A percentile compares a stretch with the other conserved stretches of the same genome.
These are phyloP conservation scores for Cryptophagus acutangulus DNA, from an alignment of 2,888 invertebrate genomes.

Conservation along the genomic window DNA sequence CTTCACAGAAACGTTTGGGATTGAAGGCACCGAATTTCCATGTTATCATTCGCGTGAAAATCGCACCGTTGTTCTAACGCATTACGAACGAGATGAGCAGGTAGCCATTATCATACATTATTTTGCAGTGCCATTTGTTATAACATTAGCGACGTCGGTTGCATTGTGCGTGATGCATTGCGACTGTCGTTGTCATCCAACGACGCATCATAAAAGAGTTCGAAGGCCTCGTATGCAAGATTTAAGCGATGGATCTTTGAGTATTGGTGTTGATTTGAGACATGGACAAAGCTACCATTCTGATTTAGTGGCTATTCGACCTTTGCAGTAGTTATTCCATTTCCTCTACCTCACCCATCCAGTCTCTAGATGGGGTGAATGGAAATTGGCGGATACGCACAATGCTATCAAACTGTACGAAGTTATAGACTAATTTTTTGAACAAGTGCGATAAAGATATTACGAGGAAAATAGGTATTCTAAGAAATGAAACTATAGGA, in stretches of 20 bases:
- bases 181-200: conserved; percentile 72
- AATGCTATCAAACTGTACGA: no score
- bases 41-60: conserved; percentile 74
- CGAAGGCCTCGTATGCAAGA: conserved; percentile 61
- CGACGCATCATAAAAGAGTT: conserved; percentile 58
- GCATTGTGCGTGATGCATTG: conserved; percentile 83
- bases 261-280: conserved; percentile 63
- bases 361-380: no score
- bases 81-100: conserved; percentile 78
- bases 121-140: conserved; percentile 77
- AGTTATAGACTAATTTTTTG: no score
- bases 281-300: conserved; percentile 49
- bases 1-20: conserved; percentile 67
- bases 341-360: conserved; percentile 6
- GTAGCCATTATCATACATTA: conserved; percentile 77
- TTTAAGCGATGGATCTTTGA: conserved; percentile 66
- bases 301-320: conserved; percentile 44
- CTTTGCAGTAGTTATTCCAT: conserved; percentile 32
- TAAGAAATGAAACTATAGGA: no score
- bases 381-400: no score
- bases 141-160: conserved; percentile 78
- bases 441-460: no score
- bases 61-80: conserved; percentile 74
- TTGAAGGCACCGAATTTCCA: conserved; percentile 61
- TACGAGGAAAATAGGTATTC: no score